phyloP scores from a whole-genome alignment of 2,113 vertebrate species.

The Hippocampus comes region DNA sequence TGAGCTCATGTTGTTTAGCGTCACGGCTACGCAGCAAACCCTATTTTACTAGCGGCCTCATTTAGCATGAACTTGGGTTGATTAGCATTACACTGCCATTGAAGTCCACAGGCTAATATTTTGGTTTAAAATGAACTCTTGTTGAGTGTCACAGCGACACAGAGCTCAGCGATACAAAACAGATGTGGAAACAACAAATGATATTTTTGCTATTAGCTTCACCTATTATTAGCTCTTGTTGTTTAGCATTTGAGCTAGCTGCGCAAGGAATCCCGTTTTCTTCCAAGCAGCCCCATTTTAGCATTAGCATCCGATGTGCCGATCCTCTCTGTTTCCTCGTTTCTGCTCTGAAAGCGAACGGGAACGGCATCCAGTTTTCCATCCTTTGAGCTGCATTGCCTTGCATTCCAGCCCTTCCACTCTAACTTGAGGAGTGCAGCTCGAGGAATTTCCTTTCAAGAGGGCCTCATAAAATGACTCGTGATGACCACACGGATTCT shows the following conservation, averaged over 20 bases:
- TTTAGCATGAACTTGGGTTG: too few relatives aligned
- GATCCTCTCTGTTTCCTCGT: constrained; percentile 17
- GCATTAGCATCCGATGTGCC: not conserved
- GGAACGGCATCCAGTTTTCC: constrained; percentile 12
- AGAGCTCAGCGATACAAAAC: too few relatives aligned
- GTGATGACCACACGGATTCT: not conserved
- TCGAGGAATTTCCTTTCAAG: not conserved
- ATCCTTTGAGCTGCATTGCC: constrained; percentile 12
- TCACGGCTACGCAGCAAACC: too few relatives aligned
- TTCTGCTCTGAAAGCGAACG: constrained; percentile 1
- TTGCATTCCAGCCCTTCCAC: not conserved
- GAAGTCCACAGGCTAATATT: too few relatives aligned
- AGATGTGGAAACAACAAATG: too few relatives aligned
- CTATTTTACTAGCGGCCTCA: too few relatives aligned
- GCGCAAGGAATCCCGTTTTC: not conserved
- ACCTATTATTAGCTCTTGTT: not conserved
- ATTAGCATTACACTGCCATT: too few relatives aligned
- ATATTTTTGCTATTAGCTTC: too few relatives aligned
- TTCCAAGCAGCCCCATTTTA: not conserved
- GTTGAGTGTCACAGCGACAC: too few relatives aligned
- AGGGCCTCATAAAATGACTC: not conserved
- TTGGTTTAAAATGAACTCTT: too few relatives aligned
- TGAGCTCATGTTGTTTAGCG: too few relatives aligned
- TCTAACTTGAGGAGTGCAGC: not conserved
- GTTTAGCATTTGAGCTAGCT: not conserved